phyloP scores from a whole-genome alignment of 2,113 vertebrate genomes.

The Sapajus apella region DNA sequence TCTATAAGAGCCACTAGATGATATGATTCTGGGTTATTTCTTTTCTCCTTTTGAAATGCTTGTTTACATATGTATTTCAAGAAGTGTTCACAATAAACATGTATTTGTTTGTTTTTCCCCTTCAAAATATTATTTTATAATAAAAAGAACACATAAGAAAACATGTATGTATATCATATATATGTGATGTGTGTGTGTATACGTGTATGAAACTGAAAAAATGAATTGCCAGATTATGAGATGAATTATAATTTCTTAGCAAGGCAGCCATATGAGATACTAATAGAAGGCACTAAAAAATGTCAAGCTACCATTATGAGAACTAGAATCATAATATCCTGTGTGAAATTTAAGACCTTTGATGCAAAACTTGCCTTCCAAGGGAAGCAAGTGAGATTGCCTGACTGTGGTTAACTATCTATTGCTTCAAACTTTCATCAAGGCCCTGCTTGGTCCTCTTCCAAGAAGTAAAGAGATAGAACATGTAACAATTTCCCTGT shows the following conservation, averaged over 20 bases:
- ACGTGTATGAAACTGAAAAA: background rate
- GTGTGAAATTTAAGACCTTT: background rate
- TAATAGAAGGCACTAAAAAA: background rate
- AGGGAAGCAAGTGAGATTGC: background rate
- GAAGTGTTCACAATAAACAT: background rate
- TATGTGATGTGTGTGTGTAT: no score
- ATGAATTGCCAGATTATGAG: background rate
- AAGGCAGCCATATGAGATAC: background rate
- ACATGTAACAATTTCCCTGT: background rate
- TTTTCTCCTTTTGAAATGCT: constrained; percentile 1
- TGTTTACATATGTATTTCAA: constrained; percentile 11
- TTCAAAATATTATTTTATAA: background rate
- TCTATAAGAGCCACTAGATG: background rate
- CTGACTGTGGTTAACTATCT: background rate
- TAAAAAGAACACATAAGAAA: background rate
- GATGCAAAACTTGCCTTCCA: background rate
- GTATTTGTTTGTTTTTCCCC: background rate
- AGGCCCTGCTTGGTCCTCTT: background rate
- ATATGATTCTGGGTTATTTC: background rate
- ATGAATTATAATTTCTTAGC: background rate
- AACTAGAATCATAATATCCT: background rate
- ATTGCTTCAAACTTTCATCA: background rate
- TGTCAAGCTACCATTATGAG: background rate
- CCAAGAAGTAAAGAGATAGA: background rate
- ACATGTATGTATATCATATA: background rate